Evolutionary conservation across 2,113 vertebrate genomes (phyloP).

Genomic region (Andinoacara biseriatus): DNA sequence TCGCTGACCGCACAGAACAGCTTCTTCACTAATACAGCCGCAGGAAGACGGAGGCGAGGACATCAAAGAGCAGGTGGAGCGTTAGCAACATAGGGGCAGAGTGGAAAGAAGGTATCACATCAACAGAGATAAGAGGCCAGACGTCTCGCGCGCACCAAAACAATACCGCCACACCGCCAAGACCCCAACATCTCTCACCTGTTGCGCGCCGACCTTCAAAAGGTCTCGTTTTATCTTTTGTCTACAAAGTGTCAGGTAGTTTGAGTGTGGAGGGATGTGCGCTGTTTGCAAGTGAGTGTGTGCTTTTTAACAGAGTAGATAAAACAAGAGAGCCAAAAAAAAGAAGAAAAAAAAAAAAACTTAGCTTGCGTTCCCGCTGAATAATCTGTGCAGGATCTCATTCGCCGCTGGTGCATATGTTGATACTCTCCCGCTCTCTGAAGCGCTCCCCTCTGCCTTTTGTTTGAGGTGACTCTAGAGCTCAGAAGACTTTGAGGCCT

Average conservation of each 20-base stretch:
- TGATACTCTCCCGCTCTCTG: conserved; percentile 26
- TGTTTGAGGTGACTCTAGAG: conserved; percentile 31
- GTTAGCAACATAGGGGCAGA: conserved; percentile 63
- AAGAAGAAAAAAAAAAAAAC: not conserved
- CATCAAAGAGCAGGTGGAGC: conserved; percentile 75
- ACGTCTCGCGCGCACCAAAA: conserved; percentile 43
- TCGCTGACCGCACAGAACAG: not conserved
- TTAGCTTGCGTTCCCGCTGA: conserved; percentile 1
- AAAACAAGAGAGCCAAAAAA: not conserved
- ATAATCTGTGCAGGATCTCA: conserved; percentile 5
- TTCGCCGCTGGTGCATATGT: conserved; percentile 5
- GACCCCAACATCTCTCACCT: conserved; percentile 52
- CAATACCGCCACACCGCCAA: conserved; percentile 32
- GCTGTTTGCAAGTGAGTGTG: not conserved
- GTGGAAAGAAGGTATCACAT: conserved; percentile 63
- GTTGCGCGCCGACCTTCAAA: conserved; percentile 60
- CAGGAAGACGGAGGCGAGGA: conserved; percentile 9
- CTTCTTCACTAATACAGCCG: not conserved
- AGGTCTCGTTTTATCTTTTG: conserved; percentile 60
- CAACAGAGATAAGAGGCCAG: conserved; percentile 65
- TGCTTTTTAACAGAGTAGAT: conserved; percentile 6
- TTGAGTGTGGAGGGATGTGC: conserved; percentile 22
- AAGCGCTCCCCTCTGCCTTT: not conserved
- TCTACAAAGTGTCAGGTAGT: conserved; percentile 56
- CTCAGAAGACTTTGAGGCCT: conserved; percentile 57